phyloP scores from a whole-genome alignment of 1,140 invertebrate genomes.

The Cyclargus thomasi region DNA sequence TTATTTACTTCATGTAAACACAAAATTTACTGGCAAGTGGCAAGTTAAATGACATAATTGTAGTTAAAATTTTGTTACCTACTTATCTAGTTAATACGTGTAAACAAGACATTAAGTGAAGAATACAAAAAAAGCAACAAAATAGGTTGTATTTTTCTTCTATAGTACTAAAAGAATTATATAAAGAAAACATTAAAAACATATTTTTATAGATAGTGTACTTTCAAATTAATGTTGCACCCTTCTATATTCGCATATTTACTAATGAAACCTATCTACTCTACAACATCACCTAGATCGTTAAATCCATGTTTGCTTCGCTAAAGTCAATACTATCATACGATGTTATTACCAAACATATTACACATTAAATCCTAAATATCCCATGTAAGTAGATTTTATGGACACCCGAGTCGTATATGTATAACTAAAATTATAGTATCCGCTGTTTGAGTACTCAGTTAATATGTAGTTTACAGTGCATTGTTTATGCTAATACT shows the following conservation, averaged over 20 bases:
- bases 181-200: no score
- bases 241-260: background rate
- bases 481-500: constrained; percentile 21
- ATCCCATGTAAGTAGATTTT: constrained; percentile 10
- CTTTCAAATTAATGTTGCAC: no score
- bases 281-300: background rate
- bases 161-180: no score
- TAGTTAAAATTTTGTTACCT: no score
- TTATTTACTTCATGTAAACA: no score
- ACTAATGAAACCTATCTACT: background rate
- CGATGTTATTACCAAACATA: background rate
- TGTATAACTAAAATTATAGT: constrained; percentile 36
- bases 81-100: no score
- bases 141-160: no score
- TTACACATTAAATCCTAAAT: constrained; percentile 9
- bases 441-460: constrained; percentile 14
- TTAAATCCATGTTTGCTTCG: background rate
- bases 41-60: no score
- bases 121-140: no score
- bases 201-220: no score
- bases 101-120: no score
- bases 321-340: background rate
- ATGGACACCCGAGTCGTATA: constrained; percentile 21
- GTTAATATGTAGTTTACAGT: constrained; percentile 25
- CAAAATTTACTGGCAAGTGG: no score